phyloP scores from a whole-genome alignment of 1,140 invertebrate genomes.

The Plodia interpunctella region DNA sequence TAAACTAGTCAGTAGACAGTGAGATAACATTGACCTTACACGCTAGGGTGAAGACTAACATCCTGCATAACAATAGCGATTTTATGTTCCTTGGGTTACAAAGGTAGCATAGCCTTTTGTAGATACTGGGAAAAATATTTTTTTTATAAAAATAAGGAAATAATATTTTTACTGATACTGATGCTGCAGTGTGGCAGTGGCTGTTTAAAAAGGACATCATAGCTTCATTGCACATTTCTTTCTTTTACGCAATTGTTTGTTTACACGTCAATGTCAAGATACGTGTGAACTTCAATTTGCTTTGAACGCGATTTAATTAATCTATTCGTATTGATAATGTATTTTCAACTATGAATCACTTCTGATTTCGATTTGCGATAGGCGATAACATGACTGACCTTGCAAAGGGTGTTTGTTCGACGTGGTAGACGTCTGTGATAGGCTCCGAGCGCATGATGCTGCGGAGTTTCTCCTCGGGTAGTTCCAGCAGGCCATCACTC shows the following conservation, averaged over 20 bases:
- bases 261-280: conserved; percentile 14
- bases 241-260: not conserved
- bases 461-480: conserved; percentile 78
- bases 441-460: conserved; percentile 79
- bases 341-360: not conserved
- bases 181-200: no score
- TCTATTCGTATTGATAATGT: not conserved
- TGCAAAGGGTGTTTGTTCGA: conserved; percentile 84
- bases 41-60: not conserved
- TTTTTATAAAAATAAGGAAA: no score
- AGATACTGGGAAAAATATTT: no score
- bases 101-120: not conserved
- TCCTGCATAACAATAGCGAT: conserved; percentile 5
- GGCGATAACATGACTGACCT: conserved; percentile 62
- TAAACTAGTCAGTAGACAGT: not conserved
- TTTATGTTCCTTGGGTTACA: conserved; percentile 1
- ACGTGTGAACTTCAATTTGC: conserved; percentile 12
- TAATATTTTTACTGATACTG: no score
- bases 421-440: conserved; percentile 81
- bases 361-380: conserved; percentile 7
- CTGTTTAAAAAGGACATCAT: no score
- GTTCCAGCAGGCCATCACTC: conserved; percentile 80
- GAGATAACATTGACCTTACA: not conserved
- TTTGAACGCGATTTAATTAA: not conserved
- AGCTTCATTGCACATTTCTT: no score